These are phyloP conservation scores for Amiota communis DNA, from an alignment of 2,888 invertebrate species.

Conservation along the genomic window DNA sequence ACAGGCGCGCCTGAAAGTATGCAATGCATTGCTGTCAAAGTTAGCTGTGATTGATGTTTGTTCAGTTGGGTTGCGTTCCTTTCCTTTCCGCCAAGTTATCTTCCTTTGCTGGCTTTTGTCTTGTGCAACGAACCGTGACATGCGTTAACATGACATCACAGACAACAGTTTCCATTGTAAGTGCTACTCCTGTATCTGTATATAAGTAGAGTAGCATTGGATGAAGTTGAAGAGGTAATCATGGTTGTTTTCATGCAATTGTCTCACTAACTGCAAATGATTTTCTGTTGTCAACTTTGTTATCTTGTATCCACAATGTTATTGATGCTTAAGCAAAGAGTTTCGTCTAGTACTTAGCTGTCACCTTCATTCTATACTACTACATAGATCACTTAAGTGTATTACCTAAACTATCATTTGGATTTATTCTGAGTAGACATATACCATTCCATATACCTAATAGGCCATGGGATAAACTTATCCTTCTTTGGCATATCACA, in stretches of 20 bases:
- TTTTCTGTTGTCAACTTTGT: conserved; percentile 35
- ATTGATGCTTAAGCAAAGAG: not conserved
- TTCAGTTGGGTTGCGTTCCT: conserved; percentile 29
- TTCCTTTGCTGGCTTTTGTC: not conserved
- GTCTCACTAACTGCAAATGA: conserved; percentile 59
- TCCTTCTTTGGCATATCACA: conserved; percentile 9
- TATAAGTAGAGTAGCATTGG: too few relatives aligned
- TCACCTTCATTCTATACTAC: too few relatives aligned
- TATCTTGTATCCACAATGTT: not conserved
- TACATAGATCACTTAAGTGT: too few relatives aligned
- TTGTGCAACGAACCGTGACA: conserved; percentile 7
- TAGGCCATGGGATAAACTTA: too few relatives aligned
- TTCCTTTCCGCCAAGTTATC: not conserved
- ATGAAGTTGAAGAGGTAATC: too few relatives aligned
- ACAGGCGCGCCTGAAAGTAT: not conserved
- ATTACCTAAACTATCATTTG: too few relatives aligned
- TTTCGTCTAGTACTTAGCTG: too few relatives aligned
- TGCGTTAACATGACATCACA: not conserved
- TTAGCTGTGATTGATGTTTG: conserved; percentile 53
- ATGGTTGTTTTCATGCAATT: conserved; percentile 42
- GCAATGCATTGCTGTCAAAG: conserved; percentile 25
- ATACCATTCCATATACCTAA: too few relatives aligned
- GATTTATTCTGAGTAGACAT: too few relatives aligned
- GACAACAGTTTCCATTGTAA: conserved; percentile 37
- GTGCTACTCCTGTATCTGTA: not conserved